Evolutionary conservation across 2,888 invertebrate genomes (phyloP).

Genomic region (Mimachlamys varia): DNA sequence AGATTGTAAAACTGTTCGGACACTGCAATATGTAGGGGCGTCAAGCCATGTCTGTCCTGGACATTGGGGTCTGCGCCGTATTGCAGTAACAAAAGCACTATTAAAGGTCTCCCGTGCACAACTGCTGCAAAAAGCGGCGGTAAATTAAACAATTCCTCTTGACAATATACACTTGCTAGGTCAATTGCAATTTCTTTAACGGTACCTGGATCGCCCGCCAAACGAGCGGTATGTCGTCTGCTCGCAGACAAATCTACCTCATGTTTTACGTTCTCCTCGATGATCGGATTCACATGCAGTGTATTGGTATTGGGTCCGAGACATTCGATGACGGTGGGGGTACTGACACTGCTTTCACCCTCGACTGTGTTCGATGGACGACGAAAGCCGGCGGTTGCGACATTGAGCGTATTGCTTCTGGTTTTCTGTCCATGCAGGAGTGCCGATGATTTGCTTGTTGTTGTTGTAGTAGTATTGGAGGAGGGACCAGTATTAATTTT

Average conservation of each 20-base stretch:
- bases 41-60: slow-evolving; percentile 84
- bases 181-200: slow-evolving; percentile 43
- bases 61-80: slow-evolving; percentile 84
- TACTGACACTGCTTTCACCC: background rate
- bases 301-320: background rate
- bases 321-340: background rate
- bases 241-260: background rate
- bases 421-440: slow-evolving; percentile 41
- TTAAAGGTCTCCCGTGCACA: slow-evolving; percentile 83
- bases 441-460: slow-evolving; percentile 29
- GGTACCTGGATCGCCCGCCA: background rate
- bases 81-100: slow-evolving; percentile 83
- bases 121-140: slow-evolving; percentile 85
- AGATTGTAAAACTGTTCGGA: slow-evolving; percentile 84
- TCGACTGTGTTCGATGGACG: slow-evolving; percentile 34
- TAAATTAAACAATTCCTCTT: slow-evolving; percentile 83
- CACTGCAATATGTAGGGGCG: slow-evolving; percentile 85
- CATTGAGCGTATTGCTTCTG: slow-evolving; percentile 40
- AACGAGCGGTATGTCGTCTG: slow-evolving; percentile 28
- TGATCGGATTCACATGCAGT: background rate
- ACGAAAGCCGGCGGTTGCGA: slow-evolving; percentile 37
- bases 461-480: slow-evolving; percentile 40
- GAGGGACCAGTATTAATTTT: slow-evolving; percentile 45
- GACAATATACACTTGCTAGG: slow-evolving; percentile 81
- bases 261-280: background rate